phyloP scores from a whole-genome alignment of 1,140 invertebrate species.

The Eupristina koningsbergeri region DNA sequence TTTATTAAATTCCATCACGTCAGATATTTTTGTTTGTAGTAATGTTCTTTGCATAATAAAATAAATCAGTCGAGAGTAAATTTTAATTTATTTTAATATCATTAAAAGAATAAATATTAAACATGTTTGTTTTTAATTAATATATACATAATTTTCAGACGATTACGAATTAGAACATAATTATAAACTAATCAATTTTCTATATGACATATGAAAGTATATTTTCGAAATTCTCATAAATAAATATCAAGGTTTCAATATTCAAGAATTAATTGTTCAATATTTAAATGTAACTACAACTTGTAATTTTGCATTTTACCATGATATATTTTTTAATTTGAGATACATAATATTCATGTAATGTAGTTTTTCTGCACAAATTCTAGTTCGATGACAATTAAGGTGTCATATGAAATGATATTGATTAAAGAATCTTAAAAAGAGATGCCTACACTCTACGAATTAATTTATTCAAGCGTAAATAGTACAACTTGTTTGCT shows the following conservation, averaged over 20 bases:
- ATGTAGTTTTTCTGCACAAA: neutral
- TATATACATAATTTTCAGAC: neutral
- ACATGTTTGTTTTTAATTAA: neutral
- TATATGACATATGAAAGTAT: neutral
- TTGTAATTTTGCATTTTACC: neutral
- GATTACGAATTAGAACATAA: neutral
- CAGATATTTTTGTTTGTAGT: neutral
- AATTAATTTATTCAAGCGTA: conserved; percentile 11
- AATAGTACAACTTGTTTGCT: neutral
- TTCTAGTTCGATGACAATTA: conserved; percentile 10
- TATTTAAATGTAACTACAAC: neutral
- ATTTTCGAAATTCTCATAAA: neutral
- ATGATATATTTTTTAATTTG: neutral
- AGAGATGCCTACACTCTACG: neutral
- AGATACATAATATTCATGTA: neutral
- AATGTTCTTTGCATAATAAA: neutral
- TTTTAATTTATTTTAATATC: neutral
- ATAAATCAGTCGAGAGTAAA: neutral
- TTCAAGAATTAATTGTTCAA: neutral
- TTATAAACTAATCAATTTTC: neutral
- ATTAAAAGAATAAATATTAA: neutral
- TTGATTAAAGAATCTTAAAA: conserved; percentile 5
- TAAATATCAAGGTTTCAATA: conserved; percentile 14
- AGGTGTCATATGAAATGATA: neutral
- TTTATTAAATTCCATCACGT: too few relatives aligned